These are phyloP conservation scores for Drosophila baimaii DNA, from an alignment of 1,140 invertebrate species.

Conservation along the genomic window DNA sequence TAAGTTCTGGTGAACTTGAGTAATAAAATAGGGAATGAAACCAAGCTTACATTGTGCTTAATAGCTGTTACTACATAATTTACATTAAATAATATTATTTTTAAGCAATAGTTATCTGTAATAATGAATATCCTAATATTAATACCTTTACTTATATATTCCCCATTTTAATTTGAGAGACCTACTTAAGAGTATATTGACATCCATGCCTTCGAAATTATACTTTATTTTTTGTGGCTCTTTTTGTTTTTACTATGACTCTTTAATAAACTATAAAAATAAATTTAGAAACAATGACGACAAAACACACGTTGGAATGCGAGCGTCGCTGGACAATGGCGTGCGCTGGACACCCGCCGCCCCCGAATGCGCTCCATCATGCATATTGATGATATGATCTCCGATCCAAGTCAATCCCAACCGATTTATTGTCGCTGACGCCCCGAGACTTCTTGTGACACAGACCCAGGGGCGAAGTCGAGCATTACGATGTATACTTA, in stretches of 20 bases:
- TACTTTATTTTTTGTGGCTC: conserved; percentile 42
- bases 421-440: conserved; percentile 63
- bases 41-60: background rate
- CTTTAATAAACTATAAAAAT: conserved; percentile 83
- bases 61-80: background rate
- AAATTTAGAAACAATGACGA: conserved; percentile 83
- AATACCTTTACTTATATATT: background rate
- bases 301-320: conserved; percentile 77
- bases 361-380: conserved; percentile 58
- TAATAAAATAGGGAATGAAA: background rate
- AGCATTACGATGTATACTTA: conserved; percentile 49
- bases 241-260: conserved; percentile 65
- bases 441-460: conserved; percentile 47
- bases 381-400: conserved; percentile 74
- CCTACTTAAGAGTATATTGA: conserved; percentile 35
- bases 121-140: background rate
- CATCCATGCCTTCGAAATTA: conserved; percentile 15
- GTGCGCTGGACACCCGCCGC: conserved; percentile 55
- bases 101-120: background rate
- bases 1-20: background rate
- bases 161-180: background rate
- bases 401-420: conserved; percentile 1
- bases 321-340: conserved; percentile 72
- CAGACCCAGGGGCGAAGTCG: conserved; percentile 35
- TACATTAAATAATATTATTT: background rate